Evolutionary conservation across 2,888 invertebrate genomes (phyloP).

Genomic region (Drosophila kambysellisi): DNA sequence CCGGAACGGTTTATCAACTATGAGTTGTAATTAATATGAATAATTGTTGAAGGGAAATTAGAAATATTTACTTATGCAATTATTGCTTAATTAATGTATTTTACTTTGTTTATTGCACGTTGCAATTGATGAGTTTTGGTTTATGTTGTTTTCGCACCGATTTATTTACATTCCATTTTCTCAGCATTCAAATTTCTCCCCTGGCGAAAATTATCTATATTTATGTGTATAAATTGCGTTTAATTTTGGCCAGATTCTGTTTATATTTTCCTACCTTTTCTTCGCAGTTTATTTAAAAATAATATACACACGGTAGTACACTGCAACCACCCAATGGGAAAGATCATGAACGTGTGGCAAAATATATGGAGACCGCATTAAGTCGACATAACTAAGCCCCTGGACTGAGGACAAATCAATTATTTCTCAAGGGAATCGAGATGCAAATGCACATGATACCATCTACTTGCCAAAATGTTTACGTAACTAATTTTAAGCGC

Average conservation of each 20-base stretch:
- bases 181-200: neutral
- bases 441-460: conserved; percentile 24
- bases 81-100: conserved; percentile 1
- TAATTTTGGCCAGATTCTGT: conserved; percentile 23
- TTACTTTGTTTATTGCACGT: neutral
- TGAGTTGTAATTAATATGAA: neutral
- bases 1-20: neutral
- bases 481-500: conserved; percentile 55
- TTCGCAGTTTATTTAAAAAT: conserved; percentile 41
- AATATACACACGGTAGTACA: neutral
- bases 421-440: conserved; percentile 1
- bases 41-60: neutral
- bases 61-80: neutral
- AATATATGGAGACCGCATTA: conserved; percentile 12
- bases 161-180: conserved; percentile 27
- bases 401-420: conserved; percentile 26
- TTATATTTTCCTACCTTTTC: conserved; percentile 12
- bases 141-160: neutral
- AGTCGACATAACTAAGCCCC: neutral
- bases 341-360: conserved; percentile 18
- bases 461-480: conserved; percentile 44
- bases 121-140: neutral
- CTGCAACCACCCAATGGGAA: conserved; percentile 9
- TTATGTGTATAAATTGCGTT: conserved; percentile 2
- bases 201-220: neutral